Percentiles rank a stretch among this genome's conserved stretches.
Evolutionary conservation across 2,888 invertebrate species (phyloP).

Genomic region (Amblyjoppa fuscipennis): DNA sequence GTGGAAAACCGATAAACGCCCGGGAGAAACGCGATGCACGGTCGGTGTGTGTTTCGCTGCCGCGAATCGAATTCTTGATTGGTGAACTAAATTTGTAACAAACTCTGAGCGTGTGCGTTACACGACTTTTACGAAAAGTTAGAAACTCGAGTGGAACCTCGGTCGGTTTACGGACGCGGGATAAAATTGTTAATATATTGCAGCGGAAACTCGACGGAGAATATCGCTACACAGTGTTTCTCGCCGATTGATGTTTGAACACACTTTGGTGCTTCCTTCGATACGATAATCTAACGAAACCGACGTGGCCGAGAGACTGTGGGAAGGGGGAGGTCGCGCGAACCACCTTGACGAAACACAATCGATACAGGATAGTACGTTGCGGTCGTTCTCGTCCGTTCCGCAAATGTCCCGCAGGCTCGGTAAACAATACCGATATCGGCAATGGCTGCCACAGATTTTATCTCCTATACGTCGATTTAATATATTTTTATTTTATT

Average conservation of each 20-base stretch:
- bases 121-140: constrained; percentile 36
- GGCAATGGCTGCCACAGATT: background rate
- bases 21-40: background rate
- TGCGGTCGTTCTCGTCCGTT: constrained; percentile 3
- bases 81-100: constrained; percentile 43
- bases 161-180: background rate
- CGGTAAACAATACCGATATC: constrained; percentile 25
- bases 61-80: constrained; percentile 36
- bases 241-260: constrained; percentile 2
- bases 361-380: constrained; percentile 42
- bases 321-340: constrained; percentile 31
- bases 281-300: constrained; percentile 70
- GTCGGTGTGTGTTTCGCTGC: background rate
- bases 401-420: constrained; percentile 22
- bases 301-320: constrained; percentile 59
- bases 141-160: background rate
- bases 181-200: too few species aligned
- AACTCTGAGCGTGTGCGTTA: constrained; percentile 15
- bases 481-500: background rate
- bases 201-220: too few species aligned
- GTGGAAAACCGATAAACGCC: constrained; percentile 9
- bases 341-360: constrained; percentile 41
- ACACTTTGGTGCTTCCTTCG: constrained; percentile 60
- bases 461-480: background rate
- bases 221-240: background rate